These are phyloP conservation scores for Drymonia ruficornis DNA, from an alignment of 2,888 invertebrate genomes.

Conservation along the genomic window DNA sequence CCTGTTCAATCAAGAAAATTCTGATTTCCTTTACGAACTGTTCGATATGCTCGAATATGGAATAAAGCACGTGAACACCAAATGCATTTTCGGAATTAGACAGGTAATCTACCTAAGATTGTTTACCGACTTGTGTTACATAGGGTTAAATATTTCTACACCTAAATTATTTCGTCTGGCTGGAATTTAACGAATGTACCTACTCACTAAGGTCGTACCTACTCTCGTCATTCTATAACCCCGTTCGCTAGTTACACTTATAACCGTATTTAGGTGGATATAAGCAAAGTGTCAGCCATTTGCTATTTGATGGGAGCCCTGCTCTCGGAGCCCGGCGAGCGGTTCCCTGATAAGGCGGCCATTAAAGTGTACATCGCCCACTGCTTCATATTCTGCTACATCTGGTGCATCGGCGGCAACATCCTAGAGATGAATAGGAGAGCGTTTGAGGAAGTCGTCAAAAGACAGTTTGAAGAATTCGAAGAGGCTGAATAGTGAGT, in stretches of 20 bases:
- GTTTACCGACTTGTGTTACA: too few species aligned
- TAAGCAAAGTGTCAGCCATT: constrained; percentile 91
- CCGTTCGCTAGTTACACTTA: not conserved
- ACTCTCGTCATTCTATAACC: too few species aligned
- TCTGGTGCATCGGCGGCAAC: constrained; percentile 96
- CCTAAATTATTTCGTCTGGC: too few species aligned
- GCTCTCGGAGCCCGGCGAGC: constrained; percentile 86
- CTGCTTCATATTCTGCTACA: constrained; percentile 91
- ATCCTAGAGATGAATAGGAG: constrained; percentile 88
- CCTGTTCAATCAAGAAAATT: constrained; percentile 82
- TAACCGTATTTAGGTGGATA: constrained; percentile 87
- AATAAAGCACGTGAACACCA: constrained; percentile 87
- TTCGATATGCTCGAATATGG: constrained; percentile 89
- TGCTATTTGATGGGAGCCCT: constrained; percentile 90
- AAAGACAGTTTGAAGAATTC: constrained; percentile 88
- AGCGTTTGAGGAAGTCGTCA: constrained; percentile 88
- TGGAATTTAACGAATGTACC: not conserved
- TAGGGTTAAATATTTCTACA: too few species aligned
- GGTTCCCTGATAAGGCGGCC: constrained; percentile 86
- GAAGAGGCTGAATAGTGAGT: constrained; percentile 85
- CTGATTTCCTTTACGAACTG: constrained; percentile 87
- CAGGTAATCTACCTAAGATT: constrained; percentile 83
- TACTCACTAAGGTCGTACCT: too few species aligned
- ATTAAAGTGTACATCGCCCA: constrained; percentile 88
- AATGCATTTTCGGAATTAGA: constrained; percentile 89